These are phyloP conservation scores for Aplocera efformata DNA, from an alignment of 2,888 invertebrate genomes.

Conservation along the genomic window DNA sequence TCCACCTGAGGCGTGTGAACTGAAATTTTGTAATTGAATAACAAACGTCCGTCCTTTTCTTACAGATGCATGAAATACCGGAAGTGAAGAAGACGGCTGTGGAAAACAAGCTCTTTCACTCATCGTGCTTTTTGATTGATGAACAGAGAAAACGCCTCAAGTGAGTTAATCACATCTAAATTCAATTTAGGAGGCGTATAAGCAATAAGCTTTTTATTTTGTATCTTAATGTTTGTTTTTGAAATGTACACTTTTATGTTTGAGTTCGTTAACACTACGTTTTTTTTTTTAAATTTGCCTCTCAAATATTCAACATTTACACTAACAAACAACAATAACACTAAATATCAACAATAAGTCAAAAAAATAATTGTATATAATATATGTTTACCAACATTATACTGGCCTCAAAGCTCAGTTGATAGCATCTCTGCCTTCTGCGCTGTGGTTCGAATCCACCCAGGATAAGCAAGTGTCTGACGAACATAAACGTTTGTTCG, in stretches of 20 bases:
- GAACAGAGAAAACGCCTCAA: conserved; percentile 79
- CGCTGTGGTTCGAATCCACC: no score
- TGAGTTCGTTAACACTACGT: no score
- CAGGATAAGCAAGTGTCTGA: no score
- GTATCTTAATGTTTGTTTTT: conserved; percentile 72
- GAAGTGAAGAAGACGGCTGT: conserved; percentile 48
- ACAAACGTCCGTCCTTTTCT: conserved; percentile 54
- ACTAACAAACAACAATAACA: no score
- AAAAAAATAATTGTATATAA: no score
- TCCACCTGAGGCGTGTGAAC: conserved; percentile 65
- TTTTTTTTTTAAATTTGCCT: no score
- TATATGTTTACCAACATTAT: no score
- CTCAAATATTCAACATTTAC: no score
- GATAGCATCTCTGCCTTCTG: no score
- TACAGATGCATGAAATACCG: conserved; percentile 19
- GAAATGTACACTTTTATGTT: conserved; percentile 11
- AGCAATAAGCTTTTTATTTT: conserved; percentile 59
- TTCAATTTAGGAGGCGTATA: conserved; percentile 73
- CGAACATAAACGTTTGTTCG: no score
- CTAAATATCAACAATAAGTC: no score
- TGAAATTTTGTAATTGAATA: conserved; percentile 63
- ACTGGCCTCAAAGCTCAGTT: no score
- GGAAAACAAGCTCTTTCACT: conserved; percentile 64
- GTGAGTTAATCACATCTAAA: conserved; percentile 75
- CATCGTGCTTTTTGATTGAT: conserved; percentile 71